Conservation (phyloP, 2,113 vertebrate genomes). For the Pterocles burchelli region DNA sequence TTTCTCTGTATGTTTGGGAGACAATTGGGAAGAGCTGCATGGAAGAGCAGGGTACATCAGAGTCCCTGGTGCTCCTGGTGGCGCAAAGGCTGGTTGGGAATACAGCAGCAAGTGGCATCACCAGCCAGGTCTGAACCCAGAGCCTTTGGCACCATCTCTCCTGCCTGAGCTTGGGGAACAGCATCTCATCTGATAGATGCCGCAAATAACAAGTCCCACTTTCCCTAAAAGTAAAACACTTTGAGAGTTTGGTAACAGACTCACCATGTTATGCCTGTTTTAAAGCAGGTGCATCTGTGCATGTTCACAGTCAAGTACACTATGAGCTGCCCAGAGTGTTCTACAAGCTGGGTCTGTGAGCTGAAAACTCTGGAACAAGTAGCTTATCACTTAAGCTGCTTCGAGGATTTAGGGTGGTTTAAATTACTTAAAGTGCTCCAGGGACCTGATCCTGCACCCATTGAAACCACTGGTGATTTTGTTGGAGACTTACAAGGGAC, state of each 20-base stretch:
- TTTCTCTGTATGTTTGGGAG: not conserved
- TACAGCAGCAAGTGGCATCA: not conserved
- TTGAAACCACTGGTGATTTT: not conserved
- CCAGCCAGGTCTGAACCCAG: not conserved
- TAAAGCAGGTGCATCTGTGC: not conserved
- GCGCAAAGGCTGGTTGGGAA: not conserved
- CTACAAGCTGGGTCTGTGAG: not conserved
- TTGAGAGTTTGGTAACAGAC: not conserved
- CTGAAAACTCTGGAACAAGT: slow-evolving; percentile 57
- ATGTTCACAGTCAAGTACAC: not conserved
- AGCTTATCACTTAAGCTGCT: slow-evolving; percentile 65
- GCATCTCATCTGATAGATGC: not conserved
- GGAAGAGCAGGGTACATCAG: not conserved
- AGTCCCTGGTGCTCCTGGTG: not conserved
- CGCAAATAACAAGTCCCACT: not conserved
- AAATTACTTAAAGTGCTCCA: slow-evolving; percentile 57
- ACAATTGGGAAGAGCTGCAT: not conserved
- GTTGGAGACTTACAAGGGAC: slow-evolving; percentile 17
- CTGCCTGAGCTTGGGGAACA: not conserved
- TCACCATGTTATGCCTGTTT: not conserved
- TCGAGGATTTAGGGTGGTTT: slow-evolving; percentile 53
- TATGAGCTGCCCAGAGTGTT: not conserved
- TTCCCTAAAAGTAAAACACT: not conserved
- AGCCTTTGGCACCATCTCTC: not conserved
- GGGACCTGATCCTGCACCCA: slow-evolving; percentile 25